Conservation (phyloP, 2,113 vertebrate genomes). For the Cariama cristata region DNA sequence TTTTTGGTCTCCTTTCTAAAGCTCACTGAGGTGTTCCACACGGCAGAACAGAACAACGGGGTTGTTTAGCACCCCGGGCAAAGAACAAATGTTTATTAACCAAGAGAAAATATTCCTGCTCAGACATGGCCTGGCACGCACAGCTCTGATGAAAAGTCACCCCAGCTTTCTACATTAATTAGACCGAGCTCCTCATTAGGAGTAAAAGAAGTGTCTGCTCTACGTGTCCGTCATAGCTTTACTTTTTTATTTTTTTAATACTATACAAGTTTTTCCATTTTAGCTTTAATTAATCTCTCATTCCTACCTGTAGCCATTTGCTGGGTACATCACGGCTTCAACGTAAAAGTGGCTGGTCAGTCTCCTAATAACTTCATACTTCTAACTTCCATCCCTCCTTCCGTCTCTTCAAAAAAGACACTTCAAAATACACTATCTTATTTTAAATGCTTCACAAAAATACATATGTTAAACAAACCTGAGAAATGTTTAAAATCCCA, state of each 20-base stretch:
- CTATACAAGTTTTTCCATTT: neutral
- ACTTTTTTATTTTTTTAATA: neutral
- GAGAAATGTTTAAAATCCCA: neutral
- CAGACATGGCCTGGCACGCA: constrained; percentile 35
- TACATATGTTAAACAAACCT: neutral
- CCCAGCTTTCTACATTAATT: neutral
- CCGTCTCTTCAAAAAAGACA: neutral
- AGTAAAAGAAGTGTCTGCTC: neutral
- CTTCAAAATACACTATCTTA: neutral
- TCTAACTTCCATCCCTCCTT: neutral
- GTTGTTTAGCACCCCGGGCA: constrained; percentile 38
- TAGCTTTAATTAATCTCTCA: neutral
- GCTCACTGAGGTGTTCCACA: constrained; percentile 1
- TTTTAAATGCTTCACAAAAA: neutral
- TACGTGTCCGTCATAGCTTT: neutral
- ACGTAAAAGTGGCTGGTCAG: neutral
- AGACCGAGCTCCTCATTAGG: neutral
- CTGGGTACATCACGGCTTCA: neutral
- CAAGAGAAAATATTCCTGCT: constrained; percentile 32
- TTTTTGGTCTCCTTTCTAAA: constrained; percentile 14
- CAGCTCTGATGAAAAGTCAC: constrained; percentile 1
- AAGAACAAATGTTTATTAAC: constrained; percentile 55
- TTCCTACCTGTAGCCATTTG: neutral
- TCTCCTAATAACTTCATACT: neutral
- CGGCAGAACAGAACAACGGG: neutral